These are phyloP conservation scores for Cololabis saira DNA, from an alignment of 2,113 vertebrate genomes.

Conservation along the genomic window DNA sequence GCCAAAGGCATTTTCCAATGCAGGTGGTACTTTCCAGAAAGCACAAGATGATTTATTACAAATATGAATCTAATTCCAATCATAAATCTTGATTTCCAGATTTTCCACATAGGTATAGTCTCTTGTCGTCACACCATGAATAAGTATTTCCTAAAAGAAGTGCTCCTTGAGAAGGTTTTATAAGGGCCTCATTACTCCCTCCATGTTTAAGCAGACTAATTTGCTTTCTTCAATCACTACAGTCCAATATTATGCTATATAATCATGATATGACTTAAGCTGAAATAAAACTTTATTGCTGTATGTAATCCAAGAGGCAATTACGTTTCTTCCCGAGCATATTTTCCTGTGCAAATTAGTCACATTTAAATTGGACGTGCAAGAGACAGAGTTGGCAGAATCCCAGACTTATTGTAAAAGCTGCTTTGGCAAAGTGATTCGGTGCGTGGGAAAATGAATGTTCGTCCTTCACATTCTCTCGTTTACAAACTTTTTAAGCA, in stretches of 20 bases:
- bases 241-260: not conserved
- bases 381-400: conserved; percentile 22
- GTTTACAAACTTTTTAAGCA: conserved; percentile 28
- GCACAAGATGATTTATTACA: conserved; percentile 2
- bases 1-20: conserved; percentile 14
- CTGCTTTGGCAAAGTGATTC: conserved; percentile 2
- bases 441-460: conserved; percentile 4
- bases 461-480: conserved; percentile 11
- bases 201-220: not conserved
- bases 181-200: no score
- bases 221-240: conserved; percentile 3
- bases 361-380: conserved; percentile 15
- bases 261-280: not conserved
- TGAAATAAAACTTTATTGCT: conserved; percentile 22
- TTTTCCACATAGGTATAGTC: no score
- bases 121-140: no score
- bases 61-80: not conserved
- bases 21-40: conserved; percentile 43
- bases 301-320: conserved; percentile 8
- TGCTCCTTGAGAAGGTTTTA: no score
- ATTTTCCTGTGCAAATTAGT: conserved; percentile 23
- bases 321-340: conserved; percentile 13
- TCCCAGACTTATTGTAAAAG: conserved; percentile 14
- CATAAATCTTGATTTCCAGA: no score
- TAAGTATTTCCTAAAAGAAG: no score